Conservation (phyloP, 2,888 invertebrate species). For the Eubasilissa splendida region DNA sequence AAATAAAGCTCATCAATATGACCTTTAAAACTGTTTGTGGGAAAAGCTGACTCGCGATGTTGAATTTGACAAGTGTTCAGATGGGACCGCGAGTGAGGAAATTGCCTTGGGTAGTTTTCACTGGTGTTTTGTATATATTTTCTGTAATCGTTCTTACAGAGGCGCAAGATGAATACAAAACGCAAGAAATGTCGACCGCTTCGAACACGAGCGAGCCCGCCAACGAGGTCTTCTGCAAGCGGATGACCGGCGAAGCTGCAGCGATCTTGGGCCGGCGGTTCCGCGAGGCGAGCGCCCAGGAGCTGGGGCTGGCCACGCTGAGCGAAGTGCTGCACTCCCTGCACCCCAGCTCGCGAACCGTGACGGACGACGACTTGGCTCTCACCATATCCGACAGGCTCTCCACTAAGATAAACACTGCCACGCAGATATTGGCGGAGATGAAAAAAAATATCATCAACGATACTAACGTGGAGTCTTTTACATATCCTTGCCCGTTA, state of each 20-base stretch:
- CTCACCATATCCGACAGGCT: conserved; percentile 66
- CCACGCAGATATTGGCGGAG: conserved; percentile 66
- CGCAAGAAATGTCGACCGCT: conserved; percentile 3
- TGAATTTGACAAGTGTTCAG: neutral
- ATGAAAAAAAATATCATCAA: conserved; percentile 65
- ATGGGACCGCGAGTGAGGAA: conserved; percentile 2
- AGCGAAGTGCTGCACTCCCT: conserved; percentile 41
- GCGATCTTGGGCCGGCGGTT: conserved; percentile 23
- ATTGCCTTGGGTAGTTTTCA: neutral
- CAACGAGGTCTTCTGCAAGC: conserved; percentile 16
- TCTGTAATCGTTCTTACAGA: neutral
- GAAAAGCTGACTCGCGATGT: neutral
- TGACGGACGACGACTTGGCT: conserved; percentile 65
- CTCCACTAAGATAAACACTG: conserved; percentile 66
- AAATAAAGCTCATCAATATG: neutral
- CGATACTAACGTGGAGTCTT: conserved; percentile 68
- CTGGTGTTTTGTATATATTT: conserved; percentile 7
- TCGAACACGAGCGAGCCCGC: conserved; percentile 27
- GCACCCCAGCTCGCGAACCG: conserved; percentile 6
- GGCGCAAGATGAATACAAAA: conserved; percentile 30
- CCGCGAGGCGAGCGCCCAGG: conserved; percentile 38
- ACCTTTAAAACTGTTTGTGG: neutral
- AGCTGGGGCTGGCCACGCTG: conserved; percentile 45
- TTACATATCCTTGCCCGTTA: conserved; percentile 70
- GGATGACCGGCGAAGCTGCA: conserved; percentile 42